phyloP scores from a whole-genome alignment of 1,140 invertebrate species.

The Magallana gigas region DNA sequence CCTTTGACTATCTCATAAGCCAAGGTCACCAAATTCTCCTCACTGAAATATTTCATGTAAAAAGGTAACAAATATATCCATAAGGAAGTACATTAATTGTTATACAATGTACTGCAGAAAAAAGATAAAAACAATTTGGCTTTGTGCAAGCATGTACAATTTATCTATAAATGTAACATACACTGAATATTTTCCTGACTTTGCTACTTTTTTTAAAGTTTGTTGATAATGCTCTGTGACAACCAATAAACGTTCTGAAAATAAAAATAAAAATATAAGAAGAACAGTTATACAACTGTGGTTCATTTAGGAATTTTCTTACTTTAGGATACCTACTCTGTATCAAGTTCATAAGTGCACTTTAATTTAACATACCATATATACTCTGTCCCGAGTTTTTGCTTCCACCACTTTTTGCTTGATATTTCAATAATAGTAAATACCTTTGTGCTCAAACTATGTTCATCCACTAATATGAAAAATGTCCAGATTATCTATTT shows the following conservation, averaged over 20 bases:
- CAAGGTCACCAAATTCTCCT: conserved; percentile 83
- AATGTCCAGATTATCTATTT: too few species aligned
- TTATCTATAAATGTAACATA: conserved; percentile 28
- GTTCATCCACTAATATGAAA: too few species aligned
- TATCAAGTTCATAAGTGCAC: too few species aligned
- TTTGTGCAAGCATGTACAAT: background rate
- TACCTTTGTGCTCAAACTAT: too few species aligned
- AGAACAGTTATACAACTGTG: too few species aligned
- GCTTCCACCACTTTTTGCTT: too few species aligned
- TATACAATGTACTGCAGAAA: background rate
- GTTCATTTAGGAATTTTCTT: too few species aligned
- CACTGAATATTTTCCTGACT: conserved; percentile 60
- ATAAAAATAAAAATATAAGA: conserved; percentile 35
- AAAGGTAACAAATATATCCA: background rate
- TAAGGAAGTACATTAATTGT: background rate
- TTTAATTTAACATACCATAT: too few species aligned
- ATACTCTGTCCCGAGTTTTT: too few species aligned
- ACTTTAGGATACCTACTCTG: too few species aligned
- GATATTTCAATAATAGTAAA: too few species aligned
- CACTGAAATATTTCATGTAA: conserved; percentile 62
- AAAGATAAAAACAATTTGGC: background rate
- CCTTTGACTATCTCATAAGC: conserved; percentile 87
- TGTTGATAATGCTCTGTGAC: conserved; percentile 92
- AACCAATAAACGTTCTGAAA: conserved; percentile 92
- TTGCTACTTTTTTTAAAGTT: conserved; percentile 78